Evolutionary conservation across 2,113 vertebrate genomes (phyloP).

Genomic region (Calonectris borealis): DNA sequence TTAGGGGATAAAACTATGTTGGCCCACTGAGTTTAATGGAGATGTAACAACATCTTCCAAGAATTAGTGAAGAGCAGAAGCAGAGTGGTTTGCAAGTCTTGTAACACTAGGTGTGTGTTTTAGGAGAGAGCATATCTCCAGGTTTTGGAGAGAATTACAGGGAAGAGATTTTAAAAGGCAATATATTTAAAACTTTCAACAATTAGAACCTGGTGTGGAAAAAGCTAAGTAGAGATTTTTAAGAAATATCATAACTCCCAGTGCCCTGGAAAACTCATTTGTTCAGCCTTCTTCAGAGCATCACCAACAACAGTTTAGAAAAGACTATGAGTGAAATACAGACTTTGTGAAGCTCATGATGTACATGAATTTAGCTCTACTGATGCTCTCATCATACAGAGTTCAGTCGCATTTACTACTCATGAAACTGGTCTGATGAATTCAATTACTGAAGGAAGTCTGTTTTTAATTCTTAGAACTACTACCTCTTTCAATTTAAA

Average conservation of each 20-base stretch:
- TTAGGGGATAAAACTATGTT: neutral
- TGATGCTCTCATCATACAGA: neutral
- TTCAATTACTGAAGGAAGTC: constrained; percentile 59
- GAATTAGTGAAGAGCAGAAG: neutral
- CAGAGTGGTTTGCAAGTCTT: neutral
- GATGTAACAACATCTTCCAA: neutral
- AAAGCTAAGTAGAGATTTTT: neutral
- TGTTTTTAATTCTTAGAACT: constrained; percentile 55
- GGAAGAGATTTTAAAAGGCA: neutral
- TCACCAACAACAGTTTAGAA: neutral
- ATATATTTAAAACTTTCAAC: neutral
- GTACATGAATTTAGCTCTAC: neutral
- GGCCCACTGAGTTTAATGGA: neutral
- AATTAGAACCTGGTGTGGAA: neutral
- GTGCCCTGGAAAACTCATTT: neutral
- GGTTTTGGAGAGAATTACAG: neutral
- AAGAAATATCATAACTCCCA: neutral
- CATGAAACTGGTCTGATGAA: constrained; percentile 4
- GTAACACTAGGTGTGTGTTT: neutral
- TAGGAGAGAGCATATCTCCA: neutral
- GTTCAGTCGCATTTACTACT: neutral
- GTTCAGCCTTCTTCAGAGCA: neutral
- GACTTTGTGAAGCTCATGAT: neutral
- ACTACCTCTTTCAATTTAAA: constrained; percentile 53
- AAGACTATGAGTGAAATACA: neutral